Evolutionary conservation across 2,797 vertebrate genomes (phyloP).

Genomic region (Orientallactaga sibirica): DNA sequence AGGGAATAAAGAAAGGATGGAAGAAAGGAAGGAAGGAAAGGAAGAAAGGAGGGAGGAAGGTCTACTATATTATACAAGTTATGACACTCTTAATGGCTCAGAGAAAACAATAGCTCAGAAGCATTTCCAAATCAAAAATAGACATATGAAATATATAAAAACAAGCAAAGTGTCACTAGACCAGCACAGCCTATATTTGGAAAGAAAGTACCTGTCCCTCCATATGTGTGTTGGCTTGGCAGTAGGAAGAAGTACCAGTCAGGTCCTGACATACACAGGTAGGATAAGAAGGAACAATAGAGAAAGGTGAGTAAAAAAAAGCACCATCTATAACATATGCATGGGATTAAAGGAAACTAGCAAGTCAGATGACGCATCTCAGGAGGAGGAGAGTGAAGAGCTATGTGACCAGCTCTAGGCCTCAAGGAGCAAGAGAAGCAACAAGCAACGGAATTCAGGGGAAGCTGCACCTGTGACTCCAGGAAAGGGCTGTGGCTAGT

Average conservation of each 20-base stretch:
- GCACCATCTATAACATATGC: background rate
- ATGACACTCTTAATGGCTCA: background rate
- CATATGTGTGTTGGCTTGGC: background rate
- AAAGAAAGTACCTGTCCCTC: background rate
- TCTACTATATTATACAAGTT: background rate
- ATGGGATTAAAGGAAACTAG: background rate
- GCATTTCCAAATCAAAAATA: background rate
- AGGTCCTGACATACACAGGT: background rate
- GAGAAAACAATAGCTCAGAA: background rate
- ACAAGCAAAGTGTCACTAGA: background rate
- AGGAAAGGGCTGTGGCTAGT: background rate
- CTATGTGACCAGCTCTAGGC: background rate
- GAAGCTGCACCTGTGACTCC: background rate
- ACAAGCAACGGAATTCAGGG: background rate
- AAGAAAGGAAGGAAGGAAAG: fast-evolving
- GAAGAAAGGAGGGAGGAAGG: too few species aligned
- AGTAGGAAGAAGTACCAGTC: background rate
- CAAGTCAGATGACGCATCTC: background rate
- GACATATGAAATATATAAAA: background rate
- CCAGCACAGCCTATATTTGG: background rate
- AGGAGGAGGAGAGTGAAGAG: background rate
- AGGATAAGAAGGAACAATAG: background rate
- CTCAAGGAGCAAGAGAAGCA: background rate
- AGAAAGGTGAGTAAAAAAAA: background rate
- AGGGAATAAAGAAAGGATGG: fast-evolving